A percentile compares a stretch with the other conserved stretches of the same genome.
Evolutionary conservation across 2,113 vertebrate species (phyloP).

Genomic region (Tetraodon nigroviridis): DNA sequence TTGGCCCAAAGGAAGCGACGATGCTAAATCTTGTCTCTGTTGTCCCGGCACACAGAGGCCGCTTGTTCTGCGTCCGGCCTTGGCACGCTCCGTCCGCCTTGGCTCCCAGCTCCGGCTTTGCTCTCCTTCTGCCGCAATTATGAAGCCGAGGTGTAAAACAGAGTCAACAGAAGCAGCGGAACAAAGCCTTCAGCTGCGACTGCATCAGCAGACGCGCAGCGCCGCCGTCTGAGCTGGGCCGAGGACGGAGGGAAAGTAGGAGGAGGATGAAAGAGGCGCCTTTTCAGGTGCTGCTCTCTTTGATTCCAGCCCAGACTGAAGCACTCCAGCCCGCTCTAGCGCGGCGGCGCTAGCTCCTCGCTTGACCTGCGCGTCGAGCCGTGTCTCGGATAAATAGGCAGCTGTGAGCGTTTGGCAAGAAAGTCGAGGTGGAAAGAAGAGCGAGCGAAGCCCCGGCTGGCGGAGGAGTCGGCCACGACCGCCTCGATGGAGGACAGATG

Average conservation of each 20-base stretch:
- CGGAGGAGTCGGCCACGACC: constrained; percentile 15
- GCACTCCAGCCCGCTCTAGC: constrained; percentile 30
- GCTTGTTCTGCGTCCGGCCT: constrained; percentile 31
- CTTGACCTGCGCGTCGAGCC: constrained; percentile 10
- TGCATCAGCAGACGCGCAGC: constrained; percentile 8
- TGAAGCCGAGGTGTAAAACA: constrained; percentile 47
- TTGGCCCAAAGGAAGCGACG: constrained; percentile 11
- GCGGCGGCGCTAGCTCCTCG: constrained; percentile 22
- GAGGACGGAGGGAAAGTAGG: too few species aligned
- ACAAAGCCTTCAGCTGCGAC: constrained; percentile 56
- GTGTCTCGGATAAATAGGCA: constrained; percentile 24
- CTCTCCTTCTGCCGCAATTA: constrained; percentile 37
- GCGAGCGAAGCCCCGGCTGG: constrained; percentile 4
- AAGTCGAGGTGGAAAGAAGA: not conserved
- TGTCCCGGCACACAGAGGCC: constrained; percentile 42
- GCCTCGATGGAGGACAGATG: constrained; percentile 14
- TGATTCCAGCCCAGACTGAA: not conserved
- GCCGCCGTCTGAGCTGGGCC: too few species aligned
- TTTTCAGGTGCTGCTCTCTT: not conserved
- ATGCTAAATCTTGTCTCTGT: constrained; percentile 32
- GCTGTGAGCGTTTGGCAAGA: constrained; percentile 8
- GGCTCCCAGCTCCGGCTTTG: constrained; percentile 2
- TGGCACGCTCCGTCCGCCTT: constrained; percentile 25
- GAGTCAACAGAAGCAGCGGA: constrained; percentile 50
- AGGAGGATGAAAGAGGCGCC: not conserved